phyloP scores from a whole-genome alignment of 1,140 invertebrate species.

The Nephotettix cincticeps region DNA sequence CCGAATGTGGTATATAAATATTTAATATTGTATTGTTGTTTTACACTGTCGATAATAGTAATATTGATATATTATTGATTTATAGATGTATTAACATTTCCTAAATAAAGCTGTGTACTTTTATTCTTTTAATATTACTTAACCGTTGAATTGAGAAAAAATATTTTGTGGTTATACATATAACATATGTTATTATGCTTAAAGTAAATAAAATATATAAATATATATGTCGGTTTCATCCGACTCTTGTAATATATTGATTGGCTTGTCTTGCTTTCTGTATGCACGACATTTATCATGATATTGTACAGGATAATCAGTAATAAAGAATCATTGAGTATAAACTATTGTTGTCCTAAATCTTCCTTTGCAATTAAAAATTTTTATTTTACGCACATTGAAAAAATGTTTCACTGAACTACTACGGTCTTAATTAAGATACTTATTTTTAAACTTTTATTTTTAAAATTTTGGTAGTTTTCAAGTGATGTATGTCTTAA shows the following conservation, averaged over 20 bases:
- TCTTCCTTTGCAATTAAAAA: too few relatives aligned
- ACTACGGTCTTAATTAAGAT: too few relatives aligned
- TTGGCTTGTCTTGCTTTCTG: constrained; percentile 22
- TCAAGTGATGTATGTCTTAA: too few relatives aligned
- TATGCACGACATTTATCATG: constrained; percentile 26
- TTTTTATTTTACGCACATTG: too few relatives aligned
- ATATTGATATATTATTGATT: constrained; percentile 23
- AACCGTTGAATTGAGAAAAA: constrained; percentile 13
- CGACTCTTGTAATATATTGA: constrained; percentile 21
- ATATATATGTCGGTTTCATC: background rate
- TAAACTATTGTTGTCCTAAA: background rate
- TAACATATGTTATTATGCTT: constrained; percentile 9
- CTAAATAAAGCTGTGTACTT: constrained; percentile 27
- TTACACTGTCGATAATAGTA: constrained; percentile 27
- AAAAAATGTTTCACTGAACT: too few relatives aligned
- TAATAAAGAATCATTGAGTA: constrained; percentile 23
- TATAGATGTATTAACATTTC: constrained; percentile 28
- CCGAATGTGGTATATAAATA: constrained; percentile 25
- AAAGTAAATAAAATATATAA: background rate
- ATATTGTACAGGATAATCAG: constrained; percentile 21
- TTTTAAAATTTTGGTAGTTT: too few relatives aligned
- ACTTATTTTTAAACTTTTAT: too few relatives aligned
- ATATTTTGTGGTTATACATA: constrained; percentile 24
- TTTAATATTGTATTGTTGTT: constrained; percentile 18
- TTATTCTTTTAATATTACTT: constrained; percentile 29